These are phyloP conservation scores for Paralvinella palmiformis DNA, from an alignment of 1,140 invertebrate genomes.

Conservation along the genomic window DNA sequence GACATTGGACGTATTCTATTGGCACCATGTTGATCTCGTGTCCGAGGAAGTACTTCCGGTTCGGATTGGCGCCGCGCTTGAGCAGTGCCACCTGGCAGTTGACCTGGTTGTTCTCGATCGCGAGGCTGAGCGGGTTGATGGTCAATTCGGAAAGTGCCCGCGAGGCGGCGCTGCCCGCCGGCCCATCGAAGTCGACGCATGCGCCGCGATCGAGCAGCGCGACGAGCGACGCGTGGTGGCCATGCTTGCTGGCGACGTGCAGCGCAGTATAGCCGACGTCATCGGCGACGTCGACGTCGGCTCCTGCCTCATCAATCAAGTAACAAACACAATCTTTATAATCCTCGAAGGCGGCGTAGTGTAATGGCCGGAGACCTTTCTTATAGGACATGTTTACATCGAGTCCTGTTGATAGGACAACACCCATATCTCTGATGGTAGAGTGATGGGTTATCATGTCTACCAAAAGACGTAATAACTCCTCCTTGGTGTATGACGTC, in stretches of 20 bases:
- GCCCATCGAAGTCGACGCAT: conserved; percentile 63
- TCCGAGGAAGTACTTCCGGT: conserved; percentile 70
- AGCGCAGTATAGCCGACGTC: conserved; percentile 85
- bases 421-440: conserved; percentile 69
- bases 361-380: conserved; percentile 72
- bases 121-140: conserved; percentile 49
- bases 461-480: conserved; percentile 70
- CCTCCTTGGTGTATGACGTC: conserved; percentile 6
- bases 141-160: conserved; percentile 34
- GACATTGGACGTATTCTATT: conserved; percentile 65
- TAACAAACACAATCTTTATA: not conserved
- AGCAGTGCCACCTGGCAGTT: conserved; percentile 60
- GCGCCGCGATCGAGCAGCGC: conserved; percentile 73
- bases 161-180: not conserved
- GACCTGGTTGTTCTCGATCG: conserved; percentile 78
- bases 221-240: conserved; percentile 54
- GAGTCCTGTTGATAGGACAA: conserved; percentile 32
- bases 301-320: conserved; percentile 53
- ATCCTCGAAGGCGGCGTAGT: conserved; percentile 83
- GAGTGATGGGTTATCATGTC: conserved; percentile 84
- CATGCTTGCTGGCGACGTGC: conserved; percentile 79
- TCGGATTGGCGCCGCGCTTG: conserved; percentile 64
- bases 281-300: conserved; percentile 78
- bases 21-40: conserved; percentile 79
- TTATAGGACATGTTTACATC: conserved; percentile 51